A percentile compares a stretch with the other conserved stretches of the same genome.
These are phyloP conservation scores for Thermophis baileyi DNA, from an alignment of 2,113 vertebrate species.

Conservation along the genomic window DNA sequence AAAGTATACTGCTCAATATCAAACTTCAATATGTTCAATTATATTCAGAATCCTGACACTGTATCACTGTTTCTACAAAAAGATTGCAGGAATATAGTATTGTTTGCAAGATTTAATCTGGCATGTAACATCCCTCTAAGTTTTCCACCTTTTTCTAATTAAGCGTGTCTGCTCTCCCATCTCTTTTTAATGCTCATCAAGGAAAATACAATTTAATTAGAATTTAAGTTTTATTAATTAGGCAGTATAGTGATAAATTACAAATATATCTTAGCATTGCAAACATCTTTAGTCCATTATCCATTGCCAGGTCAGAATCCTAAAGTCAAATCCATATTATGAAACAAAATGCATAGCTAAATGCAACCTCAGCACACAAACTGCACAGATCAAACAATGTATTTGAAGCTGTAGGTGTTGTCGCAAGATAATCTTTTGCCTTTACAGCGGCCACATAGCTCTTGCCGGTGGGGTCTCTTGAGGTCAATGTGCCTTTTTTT, in stretches of 20 bases:
- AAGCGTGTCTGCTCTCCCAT: background rate
- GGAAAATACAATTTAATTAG: background rate
- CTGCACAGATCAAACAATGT: constrained; percentile 74
- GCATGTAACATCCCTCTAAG: background rate
- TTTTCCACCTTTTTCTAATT: background rate
- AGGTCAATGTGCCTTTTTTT: constrained; percentile 89
- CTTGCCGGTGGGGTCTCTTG: constrained; percentile 87
- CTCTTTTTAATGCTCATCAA: background rate
- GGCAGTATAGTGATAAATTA: constrained; percentile 14
- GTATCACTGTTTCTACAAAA: background rate
- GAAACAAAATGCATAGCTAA: constrained; percentile 30
- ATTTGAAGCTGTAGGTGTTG: constrained; percentile 89
- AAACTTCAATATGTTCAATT: background rate
- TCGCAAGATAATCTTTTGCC: constrained; percentile 89
- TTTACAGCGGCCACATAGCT: constrained; percentile 90
- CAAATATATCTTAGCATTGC: constrained; percentile 51
- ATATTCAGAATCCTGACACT: background rate
- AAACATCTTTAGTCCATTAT: constrained; percentile 61
- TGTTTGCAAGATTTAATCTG: background rate
- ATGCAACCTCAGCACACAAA: background rate
- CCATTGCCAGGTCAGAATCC: constrained; percentile 68
- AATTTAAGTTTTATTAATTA: constrained; percentile 54
- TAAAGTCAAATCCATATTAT: constrained; percentile 50
- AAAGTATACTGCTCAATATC: background rate
- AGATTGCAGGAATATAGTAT: background rate